Evolutionary conservation across 2,888 invertebrate genomes (phyloP).

Genomic region (Cloeon dipterum): DNA sequence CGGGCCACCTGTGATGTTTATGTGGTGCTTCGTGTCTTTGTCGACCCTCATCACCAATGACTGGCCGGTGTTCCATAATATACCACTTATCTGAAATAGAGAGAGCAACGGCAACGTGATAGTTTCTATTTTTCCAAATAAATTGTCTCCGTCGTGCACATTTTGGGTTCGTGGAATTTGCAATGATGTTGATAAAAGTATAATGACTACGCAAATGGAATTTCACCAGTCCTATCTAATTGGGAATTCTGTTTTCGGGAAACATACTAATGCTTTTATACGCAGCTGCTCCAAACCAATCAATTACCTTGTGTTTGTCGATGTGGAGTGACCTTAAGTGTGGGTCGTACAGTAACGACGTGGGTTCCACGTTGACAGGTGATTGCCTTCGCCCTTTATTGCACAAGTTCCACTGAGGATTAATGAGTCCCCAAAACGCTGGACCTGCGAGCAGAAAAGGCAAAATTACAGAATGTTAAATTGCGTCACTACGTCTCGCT

Average conservation of each 20-base stretch:
- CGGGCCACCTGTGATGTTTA: constrained; percentile 92
- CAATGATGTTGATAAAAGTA: neutral
- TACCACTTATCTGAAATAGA: constrained; percentile 57
- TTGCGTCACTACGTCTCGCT: too few species aligned
- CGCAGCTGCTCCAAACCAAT: constrained; percentile 52
- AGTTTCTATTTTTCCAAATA: too few species aligned
- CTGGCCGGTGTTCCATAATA: constrained; percentile 81
- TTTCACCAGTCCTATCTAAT: too few species aligned
- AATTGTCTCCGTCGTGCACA: too few species aligned
- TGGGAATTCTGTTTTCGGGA: too few species aligned
- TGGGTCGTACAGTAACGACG: constrained; percentile 25
- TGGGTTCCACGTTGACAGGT: constrained; percentile 28
- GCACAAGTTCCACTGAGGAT: constrained; percentile 28
- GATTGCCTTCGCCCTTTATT: constrained; percentile 26
- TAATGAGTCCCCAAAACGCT: constrained; percentile 27
- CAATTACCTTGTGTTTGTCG: constrained; percentile 16
- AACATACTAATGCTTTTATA: too few species aligned
- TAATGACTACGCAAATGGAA: too few species aligned
- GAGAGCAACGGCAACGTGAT: too few species aligned
- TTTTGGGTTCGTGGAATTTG: neutral
- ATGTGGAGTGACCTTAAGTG: constrained; percentile 20
- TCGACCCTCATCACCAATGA: constrained; percentile 79
- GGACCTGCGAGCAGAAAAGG: constrained; percentile 21
- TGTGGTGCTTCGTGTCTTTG: constrained; percentile 70
- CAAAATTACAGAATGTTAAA: neutral